phyloP scores from a whole-genome alignment of 2,113 vertebrate species.

The Plecotus auritus region DNA sequence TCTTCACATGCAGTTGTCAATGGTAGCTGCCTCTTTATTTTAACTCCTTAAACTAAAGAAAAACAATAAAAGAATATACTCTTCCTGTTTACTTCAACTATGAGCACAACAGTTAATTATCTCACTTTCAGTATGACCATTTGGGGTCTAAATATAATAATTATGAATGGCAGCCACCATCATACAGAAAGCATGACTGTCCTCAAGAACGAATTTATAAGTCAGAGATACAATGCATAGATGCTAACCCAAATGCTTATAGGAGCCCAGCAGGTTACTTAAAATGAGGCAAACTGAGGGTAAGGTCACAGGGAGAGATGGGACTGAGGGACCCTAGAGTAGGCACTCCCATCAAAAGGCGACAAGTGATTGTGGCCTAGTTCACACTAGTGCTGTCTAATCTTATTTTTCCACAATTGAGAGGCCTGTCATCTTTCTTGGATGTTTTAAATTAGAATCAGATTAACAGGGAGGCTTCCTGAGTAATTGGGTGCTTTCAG shows the following conservation, averaged over 20 bases:
- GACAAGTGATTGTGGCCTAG: neutral
- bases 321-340: too few relatives aligned
- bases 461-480: neutral
- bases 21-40: neutral
- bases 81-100: neutral
- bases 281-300: neutral
- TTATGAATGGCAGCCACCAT: neutral
- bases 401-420: neutral
- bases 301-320: neutral
- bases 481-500: neutral
- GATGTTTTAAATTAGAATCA: neutral
- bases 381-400: neutral
- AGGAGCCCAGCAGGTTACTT: neutral
- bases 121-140: neutral
- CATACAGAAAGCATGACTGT: neutral
- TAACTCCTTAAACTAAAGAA: neutral
- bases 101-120: neutral
- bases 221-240: neutral
- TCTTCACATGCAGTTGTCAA: neutral
- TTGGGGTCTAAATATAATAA: neutral
- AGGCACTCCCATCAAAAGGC: accelerated
- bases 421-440: neutral
- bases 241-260: neutral
- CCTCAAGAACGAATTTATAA: neutral
- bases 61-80: neutral